Evolutionary conservation across 2,113 vertebrate species (phyloP).

Genomic region (Melanotaenia duboulayi): DNA sequence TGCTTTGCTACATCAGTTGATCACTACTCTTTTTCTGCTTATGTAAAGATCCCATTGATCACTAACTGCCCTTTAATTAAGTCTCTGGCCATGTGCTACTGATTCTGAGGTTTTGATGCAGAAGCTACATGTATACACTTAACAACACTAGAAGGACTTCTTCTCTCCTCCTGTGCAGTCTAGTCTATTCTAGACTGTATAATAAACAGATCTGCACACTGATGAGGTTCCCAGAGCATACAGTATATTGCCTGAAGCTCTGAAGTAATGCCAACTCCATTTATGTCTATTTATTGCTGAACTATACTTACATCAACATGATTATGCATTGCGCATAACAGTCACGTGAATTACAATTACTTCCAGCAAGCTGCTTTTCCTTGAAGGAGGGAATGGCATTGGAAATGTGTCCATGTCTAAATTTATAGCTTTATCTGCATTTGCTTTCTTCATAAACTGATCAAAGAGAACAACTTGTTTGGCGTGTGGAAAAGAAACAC

Average conservation of each 20-base stretch:
- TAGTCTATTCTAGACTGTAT: slow-evolving; percentile 21
- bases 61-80: slow-evolving; percentile 74
- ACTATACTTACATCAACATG: slow-evolving; percentile 47
- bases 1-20: slow-evolving; percentile 34
- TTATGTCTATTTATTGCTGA: slow-evolving; percentile 62
- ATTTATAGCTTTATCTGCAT: background rate
- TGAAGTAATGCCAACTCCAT: slow-evolving; percentile 57
- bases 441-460: slow-evolving; percentile 1
- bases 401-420: background rate
- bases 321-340: slow-evolving; percentile 25
- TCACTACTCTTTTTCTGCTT: slow-evolving; percentile 48
- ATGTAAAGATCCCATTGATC: slow-evolving; percentile 65
- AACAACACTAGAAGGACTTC: background rate
- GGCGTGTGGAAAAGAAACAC: background rate
- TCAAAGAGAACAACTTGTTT: background rate
- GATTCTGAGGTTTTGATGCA: slow-evolving; percentile 13
- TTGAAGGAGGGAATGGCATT: slow-evolving; percentile 1
- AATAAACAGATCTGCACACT: slow-evolving; percentile 41
- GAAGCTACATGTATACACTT: background rate
- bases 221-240: slow-evolving; percentile 43
- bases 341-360: slow-evolving; percentile 43
- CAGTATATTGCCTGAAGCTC: slow-evolving; percentile 44
- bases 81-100: slow-evolving; percentile 33
- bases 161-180: slow-evolving; percentile 7
- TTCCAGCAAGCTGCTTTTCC: slow-evolving; percentile 47